These are phyloP conservation scores for Drosophila lacteicornis DNA, from an alignment of 1,140 invertebrate genomes.

Conservation along the genomic window DNA sequence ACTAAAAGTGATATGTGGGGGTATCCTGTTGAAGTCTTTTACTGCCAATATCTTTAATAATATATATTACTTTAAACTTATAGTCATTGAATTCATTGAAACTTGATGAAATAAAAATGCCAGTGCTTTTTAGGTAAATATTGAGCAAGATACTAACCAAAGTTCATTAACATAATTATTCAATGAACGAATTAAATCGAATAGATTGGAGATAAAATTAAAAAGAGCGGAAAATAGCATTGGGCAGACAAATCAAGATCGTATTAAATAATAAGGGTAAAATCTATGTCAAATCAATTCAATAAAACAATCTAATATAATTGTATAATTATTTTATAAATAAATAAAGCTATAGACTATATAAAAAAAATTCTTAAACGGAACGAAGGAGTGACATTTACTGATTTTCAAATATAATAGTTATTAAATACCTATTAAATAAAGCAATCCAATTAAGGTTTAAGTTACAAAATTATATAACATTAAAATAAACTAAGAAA, in stretches of 20 bases:
- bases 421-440: neutral
- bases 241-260: neutral
- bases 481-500: no score
- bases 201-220: neutral
- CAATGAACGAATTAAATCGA: neutral
- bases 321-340: neutral
- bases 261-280: neutral
- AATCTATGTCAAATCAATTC: neutral
- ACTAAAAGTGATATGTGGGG: neutral
- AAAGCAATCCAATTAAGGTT: neutral
- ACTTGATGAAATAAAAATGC: neutral
- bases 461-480: no score
- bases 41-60: no score
- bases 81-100: neutral
- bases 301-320: neutral
- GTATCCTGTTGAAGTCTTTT: neutral
- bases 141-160: neutral
- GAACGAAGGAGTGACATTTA: no score
- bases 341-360: no score
- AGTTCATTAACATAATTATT: constrained; percentile 1
- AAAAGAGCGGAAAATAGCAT: neutral
- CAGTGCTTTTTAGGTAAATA: neutral
- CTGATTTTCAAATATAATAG: neutral
- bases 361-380: no score
- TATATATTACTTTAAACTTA: neutral